Conservation (phyloP, 2,888 invertebrate species). For the Hecatera dysodea region DNA sequence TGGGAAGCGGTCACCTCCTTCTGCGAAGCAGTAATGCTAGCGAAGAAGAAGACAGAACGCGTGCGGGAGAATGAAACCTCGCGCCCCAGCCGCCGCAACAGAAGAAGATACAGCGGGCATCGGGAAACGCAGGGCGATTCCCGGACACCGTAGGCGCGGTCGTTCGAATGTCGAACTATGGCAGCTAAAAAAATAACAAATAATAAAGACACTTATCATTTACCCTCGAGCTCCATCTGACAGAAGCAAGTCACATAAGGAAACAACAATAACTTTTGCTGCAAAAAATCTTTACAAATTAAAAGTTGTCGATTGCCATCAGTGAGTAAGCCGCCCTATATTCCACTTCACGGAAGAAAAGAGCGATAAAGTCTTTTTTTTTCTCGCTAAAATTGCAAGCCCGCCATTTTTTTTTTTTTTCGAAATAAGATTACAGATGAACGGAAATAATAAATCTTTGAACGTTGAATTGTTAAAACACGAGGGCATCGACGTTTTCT, state of each 20-base stretch:
- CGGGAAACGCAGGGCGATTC: too few species aligned
- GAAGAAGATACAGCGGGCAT: too few species aligned
- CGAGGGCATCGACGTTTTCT: background rate
- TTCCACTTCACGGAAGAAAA: conserved; percentile 26
- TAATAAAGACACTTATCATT: too few species aligned
- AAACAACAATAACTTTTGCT: background rate
- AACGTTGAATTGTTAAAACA: conserved; percentile 36
- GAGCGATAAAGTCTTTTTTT: conserved; percentile 45
- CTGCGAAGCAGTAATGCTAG: too few species aligned
- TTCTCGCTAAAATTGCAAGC: conserved; percentile 48
- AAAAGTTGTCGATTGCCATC: conserved; percentile 3
- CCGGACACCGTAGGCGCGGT: too few species aligned
- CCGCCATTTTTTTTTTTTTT: conserved; percentile 38
- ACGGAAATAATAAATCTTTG: conserved; percentile 45
- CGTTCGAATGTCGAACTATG: too few species aligned
- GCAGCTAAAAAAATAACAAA: too few species aligned
- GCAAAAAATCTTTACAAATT: background rate
- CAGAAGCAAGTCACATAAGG: background rate
- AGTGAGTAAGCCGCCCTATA: conserved; percentile 19
- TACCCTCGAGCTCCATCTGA: too few species aligned
- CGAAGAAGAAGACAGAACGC: too few species aligned
- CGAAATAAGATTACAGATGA: conserved; percentile 52
- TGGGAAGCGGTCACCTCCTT: too few species aligned
- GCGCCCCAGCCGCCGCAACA: too few species aligned
- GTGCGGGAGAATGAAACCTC: too few species aligned